Conservation (phyloP, 2,113 vertebrate species). For the Stictonetta naevosa region DNA sequence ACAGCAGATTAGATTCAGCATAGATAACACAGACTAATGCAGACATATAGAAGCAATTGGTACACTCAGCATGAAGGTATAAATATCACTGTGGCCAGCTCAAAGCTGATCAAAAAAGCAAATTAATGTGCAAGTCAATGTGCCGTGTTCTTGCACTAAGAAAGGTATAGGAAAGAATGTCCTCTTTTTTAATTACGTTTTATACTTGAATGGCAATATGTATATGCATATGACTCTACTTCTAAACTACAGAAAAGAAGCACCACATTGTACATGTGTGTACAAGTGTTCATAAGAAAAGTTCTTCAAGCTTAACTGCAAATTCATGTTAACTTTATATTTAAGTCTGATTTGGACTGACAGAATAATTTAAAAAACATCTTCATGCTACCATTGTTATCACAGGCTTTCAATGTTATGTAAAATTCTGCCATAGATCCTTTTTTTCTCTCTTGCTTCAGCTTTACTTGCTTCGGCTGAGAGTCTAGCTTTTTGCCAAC, state of each 20-base stretch:
- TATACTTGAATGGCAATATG: neutral
- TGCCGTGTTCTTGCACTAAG: neutral
- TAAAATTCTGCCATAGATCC: neutral
- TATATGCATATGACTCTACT: neutral
- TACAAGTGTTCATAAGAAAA: neutral
- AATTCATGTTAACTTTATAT: neutral
- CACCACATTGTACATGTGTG: neutral
- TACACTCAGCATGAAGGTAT: neutral
- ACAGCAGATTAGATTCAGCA: neutral
- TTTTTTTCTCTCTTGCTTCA: neutral
- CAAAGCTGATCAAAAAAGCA: neutral
- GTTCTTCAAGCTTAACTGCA: neutral
- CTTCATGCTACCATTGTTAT: neutral
- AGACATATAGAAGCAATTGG: neutral
- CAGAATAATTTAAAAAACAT: neutral
- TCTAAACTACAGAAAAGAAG: neutral
- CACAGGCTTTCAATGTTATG: neutral
- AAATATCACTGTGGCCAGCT: neutral
- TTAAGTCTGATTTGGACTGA: neutral
- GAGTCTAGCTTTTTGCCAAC: neutral
- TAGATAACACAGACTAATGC: neutral
- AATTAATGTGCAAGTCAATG: neutral
- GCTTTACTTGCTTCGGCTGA: slow-evolving; percentile 5
- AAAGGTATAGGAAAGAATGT: neutral
- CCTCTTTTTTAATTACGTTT: neutral